Conservation (phyloP, 2,797 vertebrate genomes). For the Danio aesculapii region DNA sequence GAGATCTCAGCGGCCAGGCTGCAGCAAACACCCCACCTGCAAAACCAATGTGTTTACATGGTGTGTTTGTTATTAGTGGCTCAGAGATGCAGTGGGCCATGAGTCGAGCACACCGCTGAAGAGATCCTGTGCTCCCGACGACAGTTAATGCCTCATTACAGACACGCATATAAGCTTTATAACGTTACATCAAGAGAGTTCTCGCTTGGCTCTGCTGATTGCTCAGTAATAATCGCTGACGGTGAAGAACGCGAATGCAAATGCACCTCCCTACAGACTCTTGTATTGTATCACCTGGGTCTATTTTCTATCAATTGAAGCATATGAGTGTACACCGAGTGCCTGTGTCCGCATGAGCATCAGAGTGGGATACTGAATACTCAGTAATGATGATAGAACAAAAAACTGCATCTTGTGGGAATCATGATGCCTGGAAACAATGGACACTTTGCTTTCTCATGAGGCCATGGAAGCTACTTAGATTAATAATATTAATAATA, state of each 20-base stretch:
- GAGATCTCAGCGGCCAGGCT: conserved; percentile 10
- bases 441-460: background rate
- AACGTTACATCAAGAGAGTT: conserved; percentile 24
- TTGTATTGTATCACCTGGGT: conserved; percentile 22
- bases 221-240: conserved; percentile 40
- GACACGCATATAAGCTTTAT: conserved; percentile 23
- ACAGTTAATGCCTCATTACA: conserved; percentile 44
- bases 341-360: background rate
- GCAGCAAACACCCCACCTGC: conserved; percentile 23
- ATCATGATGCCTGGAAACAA: background rate
- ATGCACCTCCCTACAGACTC: conserved; percentile 20
- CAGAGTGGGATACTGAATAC: background rate
- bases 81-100: conserved; percentile 25
- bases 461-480: background rate
- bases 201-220: conserved; percentile 29
- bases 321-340: conserved; percentile 9
- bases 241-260: conserved; percentile 1
- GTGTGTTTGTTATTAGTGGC: conserved; percentile 26
- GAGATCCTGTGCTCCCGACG: conserved; percentile 36
- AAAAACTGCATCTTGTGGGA: background rate
- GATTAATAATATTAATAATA: too few relatives aligned
- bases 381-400: background rate
- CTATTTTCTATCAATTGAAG: conserved; percentile 22
- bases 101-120: conserved; percentile 24
- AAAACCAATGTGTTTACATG: conserved; percentile 29